Evolutionary conservation across 2,888 invertebrate genomes (phyloP).

Genomic region (Limnephilus auricula): DNA sequence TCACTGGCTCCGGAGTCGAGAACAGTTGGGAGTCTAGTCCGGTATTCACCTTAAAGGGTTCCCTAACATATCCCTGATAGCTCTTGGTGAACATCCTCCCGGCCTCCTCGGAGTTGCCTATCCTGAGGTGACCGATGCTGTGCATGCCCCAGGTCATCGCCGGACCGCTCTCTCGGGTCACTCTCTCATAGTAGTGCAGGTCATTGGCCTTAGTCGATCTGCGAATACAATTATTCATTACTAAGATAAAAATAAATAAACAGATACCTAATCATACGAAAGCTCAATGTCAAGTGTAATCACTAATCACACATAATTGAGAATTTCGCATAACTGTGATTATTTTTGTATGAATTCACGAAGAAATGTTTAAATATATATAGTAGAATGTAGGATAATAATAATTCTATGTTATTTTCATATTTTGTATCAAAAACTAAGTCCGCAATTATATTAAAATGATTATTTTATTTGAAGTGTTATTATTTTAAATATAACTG

Average conservation of each 20-base stretch:
- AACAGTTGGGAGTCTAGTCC: too few species aligned
- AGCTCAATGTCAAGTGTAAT: not conserved
- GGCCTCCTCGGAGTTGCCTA: conserved; percentile 73
- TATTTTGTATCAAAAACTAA: too few species aligned
- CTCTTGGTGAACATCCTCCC: conserved; percentile 75
- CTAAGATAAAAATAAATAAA: not conserved
- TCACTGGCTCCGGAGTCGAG: too few species aligned
- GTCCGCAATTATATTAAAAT: too few species aligned
- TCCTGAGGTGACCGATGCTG: conserved; percentile 76
- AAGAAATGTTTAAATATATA: not conserved
- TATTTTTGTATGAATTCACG: not conserved
- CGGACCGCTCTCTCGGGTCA: conserved; percentile 77
- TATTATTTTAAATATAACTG: too few species aligned
- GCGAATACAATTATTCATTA: conserved; percentile 7
- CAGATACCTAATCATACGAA: not conserved
- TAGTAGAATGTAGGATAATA: too few species aligned
- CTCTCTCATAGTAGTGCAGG: conserved; percentile 77
- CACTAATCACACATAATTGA: too few species aligned
- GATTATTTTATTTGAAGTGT: too few species aligned
- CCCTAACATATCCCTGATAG: conserved; percentile 76
- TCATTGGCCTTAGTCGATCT: conserved; percentile 77
- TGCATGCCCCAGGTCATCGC: conserved; percentile 84
- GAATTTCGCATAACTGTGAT: not conserved
- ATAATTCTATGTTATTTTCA: too few species aligned
- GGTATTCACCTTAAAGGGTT: conserved; percentile 77